Base-by-base conservation (phyloP, 1,140 invertebrate genomes). In the Radopholus similis region DNA sequence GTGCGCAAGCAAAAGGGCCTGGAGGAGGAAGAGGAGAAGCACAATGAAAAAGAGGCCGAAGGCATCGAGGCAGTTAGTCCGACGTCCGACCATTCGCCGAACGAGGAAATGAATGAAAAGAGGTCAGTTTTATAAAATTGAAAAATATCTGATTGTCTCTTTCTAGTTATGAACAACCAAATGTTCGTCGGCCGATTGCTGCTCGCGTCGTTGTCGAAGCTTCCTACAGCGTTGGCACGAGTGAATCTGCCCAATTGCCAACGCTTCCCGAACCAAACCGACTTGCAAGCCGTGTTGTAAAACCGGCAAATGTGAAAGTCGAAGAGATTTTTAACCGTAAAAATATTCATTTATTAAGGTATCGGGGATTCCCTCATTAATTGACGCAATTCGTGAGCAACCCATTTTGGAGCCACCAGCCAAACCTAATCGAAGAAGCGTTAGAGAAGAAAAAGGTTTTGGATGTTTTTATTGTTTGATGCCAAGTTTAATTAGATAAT, bases 151-250 rank as follows among this genome's bases (percentile, higher is more conserved):
- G 0, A n/a, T 23, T 23, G 5, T 47, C 26, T 15, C 44, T 23
- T 5, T 15, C 4, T 21, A 47, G 13, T n/a, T n/a, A 47, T 47
- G 44, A 8, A 8, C 6, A 23, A 47, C 6, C n/a, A 47, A 8
- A 47, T 8, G 34, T 34, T 49, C 59, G 59, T 26, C 38, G 59
- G 23, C 18, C 38, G 34, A 49, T 42, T 49, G 28, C 40, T 23
- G 18, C 59, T 21, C 59, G 59, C 2, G 59, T 62, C 30, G 59
- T 62, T 49, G 59, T 62, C 1, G 59, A 62, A n/a, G 59, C 59
- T 3, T 42, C 49, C 32, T 62, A 42, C 6, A 32, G 32, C 34
- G 59, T 62, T 9, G 42, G 40, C 42, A 5, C 47, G 30, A 23
- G 3, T 26, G 21, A 51, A 51, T 21, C 21, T 51, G n/a, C n/a